Percentiles rank a stretch among this genome's conserved stretches.
Conservation (phyloP, 2,113 vertebrate genomes). For the Varanus komodoensis region DNA sequence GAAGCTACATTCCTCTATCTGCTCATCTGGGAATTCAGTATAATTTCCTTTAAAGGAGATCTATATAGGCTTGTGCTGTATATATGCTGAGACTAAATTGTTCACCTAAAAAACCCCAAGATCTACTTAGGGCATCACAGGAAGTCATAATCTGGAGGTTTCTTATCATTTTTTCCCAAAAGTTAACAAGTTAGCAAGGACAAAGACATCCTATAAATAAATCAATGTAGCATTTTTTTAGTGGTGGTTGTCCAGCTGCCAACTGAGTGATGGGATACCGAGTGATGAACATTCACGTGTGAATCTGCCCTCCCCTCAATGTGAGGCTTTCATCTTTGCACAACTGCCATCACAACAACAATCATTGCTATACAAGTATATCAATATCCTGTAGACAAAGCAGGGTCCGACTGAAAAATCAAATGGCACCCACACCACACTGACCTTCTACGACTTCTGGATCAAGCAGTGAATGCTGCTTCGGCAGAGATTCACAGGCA, state of each 20-base stretch:
- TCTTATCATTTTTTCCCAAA: not conserved
- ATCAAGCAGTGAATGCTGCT: conserved; percentile 45
- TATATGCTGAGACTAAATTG: not conserved
- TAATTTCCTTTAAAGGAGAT: no score
- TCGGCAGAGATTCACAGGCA: conserved; percentile 41
- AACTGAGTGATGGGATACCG: not conserved
- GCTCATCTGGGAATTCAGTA: no score
- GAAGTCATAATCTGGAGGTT: not conserved
- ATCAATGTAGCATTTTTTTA: not conserved
- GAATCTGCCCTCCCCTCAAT: not conserved
- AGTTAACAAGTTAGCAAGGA: not conserved
- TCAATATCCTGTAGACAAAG: not conserved
- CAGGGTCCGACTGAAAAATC: not conserved
- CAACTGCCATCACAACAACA: not conserved
- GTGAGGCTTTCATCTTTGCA: not conserved
- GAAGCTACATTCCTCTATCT: no score
- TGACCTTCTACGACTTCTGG: conserved; percentile 40
- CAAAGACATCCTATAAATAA: not conserved
- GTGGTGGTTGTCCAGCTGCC: not conserved
- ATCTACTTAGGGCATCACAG: no score
- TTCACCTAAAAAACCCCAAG: not conserved
- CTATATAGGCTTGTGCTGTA: no score
- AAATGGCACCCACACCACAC: not conserved
- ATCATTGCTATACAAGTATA: not conserved
- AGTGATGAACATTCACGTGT: not conserved